Base-by-base conservation (phyloP, 2,797 vertebrate species). In the Sarcophilus harrisii region DNA sequence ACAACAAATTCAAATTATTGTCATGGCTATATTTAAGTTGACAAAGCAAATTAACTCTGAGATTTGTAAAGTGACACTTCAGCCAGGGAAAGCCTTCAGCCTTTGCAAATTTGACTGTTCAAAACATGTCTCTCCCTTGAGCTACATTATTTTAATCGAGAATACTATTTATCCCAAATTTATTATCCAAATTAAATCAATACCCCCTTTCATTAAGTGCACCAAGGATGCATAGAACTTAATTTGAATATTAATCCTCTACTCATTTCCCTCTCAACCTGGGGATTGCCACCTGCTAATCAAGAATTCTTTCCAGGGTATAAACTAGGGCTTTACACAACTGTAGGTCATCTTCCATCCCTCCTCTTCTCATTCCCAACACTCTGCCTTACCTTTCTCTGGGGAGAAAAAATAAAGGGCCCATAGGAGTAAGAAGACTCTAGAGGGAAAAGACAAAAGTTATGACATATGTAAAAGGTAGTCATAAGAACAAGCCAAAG, bases 101-200 rank as follows among this genome's bases (percentile, higher is more conserved):
- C 57, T 94, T 92, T 81, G 81, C 66, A 58, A 58, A 87, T 93
- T 62, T 94, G 32, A 91, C 87, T 95, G 27, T 92, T 93, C 45
- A 62, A 60, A 91, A 94, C 93, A 49, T 55, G 4, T 58, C 94
- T 62, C 52, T 9, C 28, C 29, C 13, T 49, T 96, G 92, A 93
- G 38, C 32, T 96, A 3, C 92, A 62, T 28, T 94, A 66, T 93
- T 95, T 95, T 89, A 96, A 94, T 91, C 2, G 9, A 94, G 13
- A 92, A 81, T 95, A 94, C 59, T 94, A 66, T 30, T 90, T 95
- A 90, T 30, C n/a, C 29, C 66, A 94, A 94, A 92, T 92, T 92
- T 92, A 96, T 96, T 96, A 95, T 90, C 57, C 13, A 94, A 96
- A 96, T 96, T 96, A 95, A 96, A 93, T 93, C 89, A 96, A 73